These are phyloP conservation scores for Melinaea menophilus DNA, from an alignment of 2,888 invertebrate genomes.

Conservation along the genomic window DNA sequence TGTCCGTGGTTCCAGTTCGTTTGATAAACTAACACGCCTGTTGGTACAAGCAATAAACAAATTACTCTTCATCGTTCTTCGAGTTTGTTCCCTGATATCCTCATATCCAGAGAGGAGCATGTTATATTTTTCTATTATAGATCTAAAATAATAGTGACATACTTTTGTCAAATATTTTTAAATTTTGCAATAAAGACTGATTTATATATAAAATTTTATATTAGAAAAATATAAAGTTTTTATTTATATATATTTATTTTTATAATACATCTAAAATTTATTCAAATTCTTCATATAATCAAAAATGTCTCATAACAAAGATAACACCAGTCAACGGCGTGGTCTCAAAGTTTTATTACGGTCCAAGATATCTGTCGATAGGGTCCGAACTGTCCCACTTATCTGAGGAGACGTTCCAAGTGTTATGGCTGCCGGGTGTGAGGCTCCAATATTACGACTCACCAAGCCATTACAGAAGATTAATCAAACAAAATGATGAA, in stretches of 20 bases:
- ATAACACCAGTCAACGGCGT: constrained; percentile 54
- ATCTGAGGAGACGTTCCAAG: background rate
- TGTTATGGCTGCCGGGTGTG: background rate
- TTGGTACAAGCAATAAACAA: constrained; percentile 38
- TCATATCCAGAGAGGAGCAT: too few relatives aligned
- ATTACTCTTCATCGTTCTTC: constrained; percentile 18
- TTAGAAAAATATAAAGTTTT: too few relatives aligned
- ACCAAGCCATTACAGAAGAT: too few relatives aligned
- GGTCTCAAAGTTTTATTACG: constrained; percentile 52
- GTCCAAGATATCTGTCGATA: constrained; percentile 42
- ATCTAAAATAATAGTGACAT: too few relatives aligned
- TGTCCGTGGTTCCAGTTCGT: constrained; percentile 46
- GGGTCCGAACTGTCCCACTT: constrained; percentile 21
- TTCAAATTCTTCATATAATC: constrained; percentile 1
- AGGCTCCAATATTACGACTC: too few relatives aligned
- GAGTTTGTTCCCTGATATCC: background rate
- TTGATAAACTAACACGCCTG: constrained; percentile 38
- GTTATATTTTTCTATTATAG: too few relatives aligned
- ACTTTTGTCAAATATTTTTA: too few relatives aligned
- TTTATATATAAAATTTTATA: too few relatives aligned
- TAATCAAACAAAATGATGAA: too few relatives aligned
- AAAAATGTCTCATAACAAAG: constrained; percentile 35
- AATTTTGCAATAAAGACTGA: too few relatives aligned
- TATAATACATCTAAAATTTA: too few relatives aligned
- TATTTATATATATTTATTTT: too few relatives aligned